A percentile compares a stretch with the other conserved stretches of the same genome.
Conservation (phyloP, 2,113 vertebrate species). For the Rhinoptilus africanus region DNA sequence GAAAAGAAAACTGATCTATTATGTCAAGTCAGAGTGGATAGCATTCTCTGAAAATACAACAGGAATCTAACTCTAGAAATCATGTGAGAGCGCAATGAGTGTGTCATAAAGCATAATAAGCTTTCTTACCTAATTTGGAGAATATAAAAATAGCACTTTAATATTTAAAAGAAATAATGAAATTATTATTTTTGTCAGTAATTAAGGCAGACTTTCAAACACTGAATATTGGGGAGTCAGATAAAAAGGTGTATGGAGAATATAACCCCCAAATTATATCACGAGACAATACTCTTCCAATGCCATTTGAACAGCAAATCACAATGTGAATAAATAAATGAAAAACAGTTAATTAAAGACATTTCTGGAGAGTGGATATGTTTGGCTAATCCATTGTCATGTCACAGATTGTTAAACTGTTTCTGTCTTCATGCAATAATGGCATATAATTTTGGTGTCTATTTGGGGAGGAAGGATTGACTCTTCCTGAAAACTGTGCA, state of each 20-base stretch:
- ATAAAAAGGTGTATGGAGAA: neutral
- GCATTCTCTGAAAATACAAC: neutral
- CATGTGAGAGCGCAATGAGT: neutral
- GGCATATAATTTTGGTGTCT: slow-evolving; percentile 36
- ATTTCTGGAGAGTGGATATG: neutral
- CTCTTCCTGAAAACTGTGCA: slow-evolving; percentile 49
- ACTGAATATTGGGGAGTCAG: neutral
- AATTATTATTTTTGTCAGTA: neutral
- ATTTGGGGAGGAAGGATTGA: slow-evolving; percentile 50
- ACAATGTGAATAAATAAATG: slow-evolving; percentile 9
- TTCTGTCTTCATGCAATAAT: slow-evolving; percentile 29
- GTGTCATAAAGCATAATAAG: neutral
- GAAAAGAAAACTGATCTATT: neutral
- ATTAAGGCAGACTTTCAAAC: neutral
- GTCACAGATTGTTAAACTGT: slow-evolving; percentile 14
- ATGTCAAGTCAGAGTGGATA: neutral
- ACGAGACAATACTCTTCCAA: neutral
- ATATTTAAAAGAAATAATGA: neutral
- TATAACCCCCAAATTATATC: neutral
- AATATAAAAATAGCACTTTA: neutral
- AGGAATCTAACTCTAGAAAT: neutral
- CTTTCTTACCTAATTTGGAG: neutral
- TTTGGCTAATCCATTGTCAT: slow-evolving; percentile 6
- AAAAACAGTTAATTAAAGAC: neutral
- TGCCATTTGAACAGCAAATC: neutral